These are phyloP conservation scores for Apodemia zela DNA, from an alignment of 2,888 invertebrate species.

Conservation along the genomic window DNA sequence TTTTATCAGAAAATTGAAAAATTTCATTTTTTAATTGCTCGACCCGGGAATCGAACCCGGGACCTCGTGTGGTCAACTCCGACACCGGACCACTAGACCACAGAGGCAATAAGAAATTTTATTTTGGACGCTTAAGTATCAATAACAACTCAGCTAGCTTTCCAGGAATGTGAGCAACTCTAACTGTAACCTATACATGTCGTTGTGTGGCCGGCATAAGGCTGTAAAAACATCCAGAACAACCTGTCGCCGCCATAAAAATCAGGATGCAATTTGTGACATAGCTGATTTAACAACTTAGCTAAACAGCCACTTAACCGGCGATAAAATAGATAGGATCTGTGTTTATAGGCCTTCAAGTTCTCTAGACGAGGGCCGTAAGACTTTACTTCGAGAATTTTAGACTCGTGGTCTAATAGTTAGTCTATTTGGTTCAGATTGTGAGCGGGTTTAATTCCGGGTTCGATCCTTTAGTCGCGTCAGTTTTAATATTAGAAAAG, in stretches of 20 bases:
- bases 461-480: no score
- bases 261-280: slow-evolving; percentile 23
- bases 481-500: no score
- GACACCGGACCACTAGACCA: no score
- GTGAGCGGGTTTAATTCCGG: not conserved
- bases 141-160: not conserved
- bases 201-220: slow-evolving; percentile 5
- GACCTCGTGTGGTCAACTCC: no score
- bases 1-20: no score
- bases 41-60: no score
- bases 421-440: not conserved
- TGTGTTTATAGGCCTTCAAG: slow-evolving; percentile 7
- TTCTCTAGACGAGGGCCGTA: not conserved
- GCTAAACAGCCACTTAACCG: slow-evolving; percentile 7
- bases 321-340: slow-evolving; percentile 12
- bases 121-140: not conserved
- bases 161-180: not conserved
- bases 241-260: slow-evolving; percentile 25
- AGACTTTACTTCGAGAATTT: not conserved
- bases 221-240: slow-evolving; percentile 16
- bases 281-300: slow-evolving; percentile 14
- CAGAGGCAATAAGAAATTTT: no score
- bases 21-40: no score
- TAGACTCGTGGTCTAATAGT: not conserved
- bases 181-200: not conserved